A percentile compares a stretch with the other conserved stretches of the same genome.
Conservation (phyloP, 2,888 invertebrate species). For the Hypena proboscidalis region DNA sequence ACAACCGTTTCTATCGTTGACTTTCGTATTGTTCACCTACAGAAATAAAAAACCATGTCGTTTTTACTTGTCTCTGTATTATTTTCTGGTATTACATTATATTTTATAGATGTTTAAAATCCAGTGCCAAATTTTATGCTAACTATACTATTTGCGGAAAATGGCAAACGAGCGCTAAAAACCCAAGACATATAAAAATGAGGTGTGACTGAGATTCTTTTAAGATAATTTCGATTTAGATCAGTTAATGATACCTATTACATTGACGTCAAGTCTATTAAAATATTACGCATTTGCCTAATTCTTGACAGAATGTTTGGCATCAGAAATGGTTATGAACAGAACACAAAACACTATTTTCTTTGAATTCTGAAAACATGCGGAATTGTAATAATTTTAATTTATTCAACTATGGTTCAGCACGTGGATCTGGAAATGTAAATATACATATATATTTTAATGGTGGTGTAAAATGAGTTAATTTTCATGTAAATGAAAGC, state of each 20-base stretch:
- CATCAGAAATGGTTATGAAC: conserved; percentile 32
- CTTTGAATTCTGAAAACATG: conserved; percentile 29
- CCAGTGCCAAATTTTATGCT: conserved; percentile 21
- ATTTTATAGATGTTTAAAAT: conserved; percentile 28
- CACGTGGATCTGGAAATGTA: not conserved
- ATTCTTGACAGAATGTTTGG: conserved; percentile 36
- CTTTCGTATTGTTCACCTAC: conserved; percentile 15
- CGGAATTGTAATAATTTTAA: conserved; percentile 10
- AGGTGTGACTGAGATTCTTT: not conserved
- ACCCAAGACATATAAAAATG: not conserved
- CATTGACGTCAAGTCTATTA: conserved; percentile 27
- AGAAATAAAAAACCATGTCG: conserved; percentile 24
- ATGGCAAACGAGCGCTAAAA: not conserved
- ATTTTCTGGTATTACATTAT: conserved; percentile 22
- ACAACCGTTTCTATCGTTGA: conserved; percentile 8
- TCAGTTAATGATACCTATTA: not conserved
- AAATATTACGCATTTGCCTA: conserved; percentile 29
- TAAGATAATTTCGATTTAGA: not conserved
- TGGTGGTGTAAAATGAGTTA: not conserved
- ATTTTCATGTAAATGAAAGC: conserved; percentile 3
- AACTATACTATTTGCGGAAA: conserved; percentile 13
- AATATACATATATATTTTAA: not conserved
- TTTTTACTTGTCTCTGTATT: conserved; percentile 23
- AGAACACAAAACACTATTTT: conserved; percentile 32
- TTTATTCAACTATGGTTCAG: conserved; percentile 1